Conservation (phyloP, 2,797 vertebrate genomes). For the Apodemus agrarius region DNA sequence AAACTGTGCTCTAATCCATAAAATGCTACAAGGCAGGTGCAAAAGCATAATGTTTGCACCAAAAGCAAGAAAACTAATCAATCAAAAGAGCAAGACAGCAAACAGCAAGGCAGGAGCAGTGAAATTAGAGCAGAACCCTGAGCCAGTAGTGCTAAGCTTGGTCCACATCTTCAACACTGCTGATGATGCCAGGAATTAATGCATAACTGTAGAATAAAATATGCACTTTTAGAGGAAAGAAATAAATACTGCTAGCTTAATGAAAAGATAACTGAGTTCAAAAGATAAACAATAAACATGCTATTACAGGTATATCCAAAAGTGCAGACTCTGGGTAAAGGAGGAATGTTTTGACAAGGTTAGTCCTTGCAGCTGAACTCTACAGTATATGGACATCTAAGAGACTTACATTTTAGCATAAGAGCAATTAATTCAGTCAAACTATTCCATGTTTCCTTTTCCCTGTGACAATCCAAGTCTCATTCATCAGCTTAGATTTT, state of each 20-base stretch:
- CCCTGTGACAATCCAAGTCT: background rate
- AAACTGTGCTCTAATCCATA: background rate
- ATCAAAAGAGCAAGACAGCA: background rate
- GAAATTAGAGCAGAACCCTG: background rate
- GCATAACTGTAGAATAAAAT: background rate
- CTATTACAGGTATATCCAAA: background rate
- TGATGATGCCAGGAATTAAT: background rate
- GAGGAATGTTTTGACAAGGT: background rate
- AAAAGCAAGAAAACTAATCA: background rate
- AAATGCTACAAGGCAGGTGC: background rate
- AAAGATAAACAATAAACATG: background rate
- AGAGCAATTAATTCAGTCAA: background rate
- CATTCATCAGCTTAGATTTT: background rate
- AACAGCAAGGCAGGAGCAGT: background rate
- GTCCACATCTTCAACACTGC: background rate
- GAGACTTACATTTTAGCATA: background rate
- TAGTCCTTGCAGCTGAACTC: background rate
- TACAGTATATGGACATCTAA: background rate
- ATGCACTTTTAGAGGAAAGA: background rate
- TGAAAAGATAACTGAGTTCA: background rate
- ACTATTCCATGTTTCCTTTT: background rate
- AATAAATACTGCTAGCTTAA: background rate
- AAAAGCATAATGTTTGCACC: background rate
- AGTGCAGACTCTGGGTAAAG: background rate
- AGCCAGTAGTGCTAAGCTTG: background rate